Evolutionary conservation across 2,113 vertebrate genomes (phyloP).

Genomic region (Nesoenas mayeri): DNA sequence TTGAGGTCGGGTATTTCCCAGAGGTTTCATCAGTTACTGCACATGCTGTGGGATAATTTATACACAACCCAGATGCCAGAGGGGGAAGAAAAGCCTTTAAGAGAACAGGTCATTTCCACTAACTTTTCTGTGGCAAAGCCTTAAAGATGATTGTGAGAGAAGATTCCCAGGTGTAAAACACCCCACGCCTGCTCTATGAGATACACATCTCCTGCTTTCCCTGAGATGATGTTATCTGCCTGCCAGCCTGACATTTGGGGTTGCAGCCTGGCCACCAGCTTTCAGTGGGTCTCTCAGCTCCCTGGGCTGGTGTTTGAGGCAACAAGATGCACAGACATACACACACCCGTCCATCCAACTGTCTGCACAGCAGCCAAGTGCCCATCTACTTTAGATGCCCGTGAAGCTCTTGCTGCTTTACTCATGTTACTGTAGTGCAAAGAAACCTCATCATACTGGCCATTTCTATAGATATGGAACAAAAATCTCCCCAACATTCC

Average conservation of each 20-base stretch:
- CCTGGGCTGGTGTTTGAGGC: accelerated
- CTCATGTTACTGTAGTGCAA: neutral
- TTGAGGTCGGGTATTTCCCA: conserved; percentile 25
- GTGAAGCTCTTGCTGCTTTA: neutral
- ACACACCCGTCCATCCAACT: neutral
- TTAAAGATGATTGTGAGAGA: neutral
- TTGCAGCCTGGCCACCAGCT: neutral
- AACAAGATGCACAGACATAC: neutral
- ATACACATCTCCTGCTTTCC: neutral
- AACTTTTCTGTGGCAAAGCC: neutral
- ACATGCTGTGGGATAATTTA: neutral
- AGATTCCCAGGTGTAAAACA: neutral
- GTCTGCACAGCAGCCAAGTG: neutral
- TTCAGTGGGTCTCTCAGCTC: neutral
- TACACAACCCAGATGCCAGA: neutral
- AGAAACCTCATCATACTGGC: neutral
- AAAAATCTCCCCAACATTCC: neutral
- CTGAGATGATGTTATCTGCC: neutral
- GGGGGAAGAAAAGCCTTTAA: neutral
- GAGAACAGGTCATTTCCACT: neutral
- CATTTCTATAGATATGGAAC: neutral
- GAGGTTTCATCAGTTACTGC: conserved; percentile 16
- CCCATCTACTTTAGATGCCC: neutral
- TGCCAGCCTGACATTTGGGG: accelerated
- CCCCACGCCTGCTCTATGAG: neutral